These are phyloP conservation scores for Latrodectus geometricus DNA, from an alignment of 1,140 invertebrate genomes.

Conservation along the genomic window DNA sequence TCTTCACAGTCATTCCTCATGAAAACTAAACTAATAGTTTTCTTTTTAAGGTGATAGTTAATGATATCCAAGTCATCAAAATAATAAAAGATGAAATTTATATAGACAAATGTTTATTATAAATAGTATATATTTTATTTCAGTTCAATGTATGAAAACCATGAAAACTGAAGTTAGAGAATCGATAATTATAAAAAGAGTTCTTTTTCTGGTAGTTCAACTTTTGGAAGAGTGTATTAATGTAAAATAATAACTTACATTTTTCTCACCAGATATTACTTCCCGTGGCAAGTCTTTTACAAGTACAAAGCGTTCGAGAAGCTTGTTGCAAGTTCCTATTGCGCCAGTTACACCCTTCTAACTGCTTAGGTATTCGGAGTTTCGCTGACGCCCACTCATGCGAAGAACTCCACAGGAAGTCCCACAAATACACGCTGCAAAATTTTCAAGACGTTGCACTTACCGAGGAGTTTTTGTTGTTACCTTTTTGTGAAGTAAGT, in stretches of 20 bases:
- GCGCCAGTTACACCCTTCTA: conserved; percentile 82
- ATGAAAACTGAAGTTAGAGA: too few relatives aligned
- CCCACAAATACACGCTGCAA: conserved; percentile 77
- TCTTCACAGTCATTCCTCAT: too few relatives aligned
- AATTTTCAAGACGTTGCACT: conserved; percentile 79
- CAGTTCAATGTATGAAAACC: too few relatives aligned
- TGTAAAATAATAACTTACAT: not conserved
- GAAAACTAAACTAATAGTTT: too few relatives aligned
- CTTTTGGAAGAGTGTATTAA: too few relatives aligned
- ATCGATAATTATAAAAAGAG: too few relatives aligned
- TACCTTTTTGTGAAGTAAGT: conserved; percentile 76
- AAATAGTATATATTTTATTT: too few relatives aligned
- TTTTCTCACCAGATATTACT: conserved; percentile 74
- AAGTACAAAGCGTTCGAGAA: conserved; percentile 83
- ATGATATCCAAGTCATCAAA: too few relatives aligned
- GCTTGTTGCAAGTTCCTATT: conserved; percentile 87
- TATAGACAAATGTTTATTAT: too few relatives aligned
- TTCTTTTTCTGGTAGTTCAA: too few relatives aligned
- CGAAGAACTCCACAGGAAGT: conserved; percentile 72
- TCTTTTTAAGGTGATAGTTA: too few relatives aligned
- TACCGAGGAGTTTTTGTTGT: conserved; percentile 78
- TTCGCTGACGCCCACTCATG: conserved; percentile 90
- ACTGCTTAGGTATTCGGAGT: conserved; percentile 84
- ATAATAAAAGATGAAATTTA: too few relatives aligned
- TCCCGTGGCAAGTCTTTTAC: conserved; percentile 87